These are phyloP conservation scores for Etia nguti DNA, from an alignment of 2,113 vertebrate species.

Conservation along the genomic window DNA sequence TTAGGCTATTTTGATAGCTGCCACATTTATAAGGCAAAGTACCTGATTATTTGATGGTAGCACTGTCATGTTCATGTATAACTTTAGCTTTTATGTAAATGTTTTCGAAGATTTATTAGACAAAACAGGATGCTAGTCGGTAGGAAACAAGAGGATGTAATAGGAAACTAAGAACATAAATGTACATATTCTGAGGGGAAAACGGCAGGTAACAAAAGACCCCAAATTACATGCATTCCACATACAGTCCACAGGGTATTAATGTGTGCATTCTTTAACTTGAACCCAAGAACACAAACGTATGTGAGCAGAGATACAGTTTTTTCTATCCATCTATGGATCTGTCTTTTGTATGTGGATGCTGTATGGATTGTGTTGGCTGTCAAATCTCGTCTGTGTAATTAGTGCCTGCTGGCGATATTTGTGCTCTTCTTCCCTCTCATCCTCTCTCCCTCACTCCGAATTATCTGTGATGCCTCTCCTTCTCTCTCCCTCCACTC, in stretches of 20 bases:
- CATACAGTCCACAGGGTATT: neutral
- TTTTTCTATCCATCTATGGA: neutral
- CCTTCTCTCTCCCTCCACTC: neutral
- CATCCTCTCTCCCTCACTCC: neutral
- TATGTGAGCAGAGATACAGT: neutral
- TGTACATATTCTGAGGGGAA: neutral
- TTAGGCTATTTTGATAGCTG: neutral
- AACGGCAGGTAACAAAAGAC: neutral
- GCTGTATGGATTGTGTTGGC: neutral
- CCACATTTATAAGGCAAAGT: neutral
- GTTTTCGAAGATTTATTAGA: neutral
- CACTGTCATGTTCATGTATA: neutral
- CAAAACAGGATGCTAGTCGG: neutral
- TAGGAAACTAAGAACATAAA: neutral
- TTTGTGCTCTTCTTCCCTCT: neutral
- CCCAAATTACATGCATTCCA: neutral
- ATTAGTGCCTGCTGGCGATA: slow-evolving; percentile 22
- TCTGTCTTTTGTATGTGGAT: neutral
- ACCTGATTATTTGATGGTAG: neutral
- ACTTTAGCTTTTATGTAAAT: neutral
- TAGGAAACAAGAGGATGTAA: neutral
- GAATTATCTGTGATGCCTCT: neutral
- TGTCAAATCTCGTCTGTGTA: slow-evolving; percentile 13
- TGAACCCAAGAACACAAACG: neutral
- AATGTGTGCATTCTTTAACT: neutral